Evolutionary conservation across 2,797 vertebrate genomes (phyloP).

Genomic region (Tympanoctomys barrerae): DNA sequence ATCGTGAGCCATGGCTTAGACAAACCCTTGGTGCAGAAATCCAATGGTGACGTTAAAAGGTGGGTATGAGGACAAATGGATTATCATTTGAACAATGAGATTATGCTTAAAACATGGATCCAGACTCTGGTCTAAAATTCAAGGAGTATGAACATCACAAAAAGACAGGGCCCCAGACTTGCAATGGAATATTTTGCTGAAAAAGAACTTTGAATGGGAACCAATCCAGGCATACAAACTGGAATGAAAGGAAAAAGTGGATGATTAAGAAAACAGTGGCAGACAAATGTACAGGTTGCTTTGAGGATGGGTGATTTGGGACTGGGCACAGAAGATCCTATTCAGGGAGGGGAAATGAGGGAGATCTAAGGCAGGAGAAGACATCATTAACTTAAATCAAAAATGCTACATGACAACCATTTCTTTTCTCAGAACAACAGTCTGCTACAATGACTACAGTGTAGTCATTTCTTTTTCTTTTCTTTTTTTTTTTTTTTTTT

Average conservation of each 20-base stretch:
- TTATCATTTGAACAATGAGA: neutral
- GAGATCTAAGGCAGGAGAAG: neutral
- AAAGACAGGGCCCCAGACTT: neutral
- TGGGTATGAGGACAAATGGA: neutral
- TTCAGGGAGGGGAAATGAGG: neutral
- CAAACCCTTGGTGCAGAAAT: neutral
- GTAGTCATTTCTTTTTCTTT: neutral
- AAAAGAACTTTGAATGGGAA: neutral
- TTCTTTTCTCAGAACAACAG: too few species aligned
- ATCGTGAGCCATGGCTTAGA: neutral
- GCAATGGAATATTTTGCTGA: neutral
- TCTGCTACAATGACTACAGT: neutral
- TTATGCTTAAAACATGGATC: neutral
- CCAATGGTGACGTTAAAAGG: conserved; percentile 14
- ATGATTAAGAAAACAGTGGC: too few species aligned
- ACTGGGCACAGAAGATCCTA: neutral
- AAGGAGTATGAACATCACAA: neutral
- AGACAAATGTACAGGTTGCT: neutral
- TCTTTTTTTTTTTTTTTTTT: too few species aligned
- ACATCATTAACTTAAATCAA: neutral
- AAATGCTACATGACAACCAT: neutral
- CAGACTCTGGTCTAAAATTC: neutral
- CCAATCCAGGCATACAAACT: neutral
- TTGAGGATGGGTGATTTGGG: neutral
- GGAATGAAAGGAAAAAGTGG: neutral